Evolutionary conservation across 1,140 invertebrate genomes (phyloP).

Genomic region (Drosophila novamexicana): DNA sequence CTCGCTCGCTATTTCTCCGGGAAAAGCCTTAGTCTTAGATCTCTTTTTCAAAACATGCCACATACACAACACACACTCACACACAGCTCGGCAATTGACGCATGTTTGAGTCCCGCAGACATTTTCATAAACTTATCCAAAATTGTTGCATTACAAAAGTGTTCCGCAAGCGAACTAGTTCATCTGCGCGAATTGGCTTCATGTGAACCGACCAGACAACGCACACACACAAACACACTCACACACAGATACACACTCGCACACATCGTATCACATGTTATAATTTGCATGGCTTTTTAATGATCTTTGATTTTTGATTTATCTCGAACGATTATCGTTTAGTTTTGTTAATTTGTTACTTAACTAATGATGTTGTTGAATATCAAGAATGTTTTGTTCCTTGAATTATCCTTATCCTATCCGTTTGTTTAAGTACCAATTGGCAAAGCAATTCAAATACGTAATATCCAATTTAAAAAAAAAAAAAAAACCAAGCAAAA

Average conservation of each 20-base stretch:
- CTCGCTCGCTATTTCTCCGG: not conserved
- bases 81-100: conserved; percentile 6
- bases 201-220: not conserved
- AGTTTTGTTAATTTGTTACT: conserved; percentile 36
- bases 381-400: conserved; percentile 50
- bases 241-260: conserved; percentile 3
- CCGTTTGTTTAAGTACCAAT: conserved; percentile 45
- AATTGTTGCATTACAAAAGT: not conserved
- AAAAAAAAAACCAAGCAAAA: conserved; percentile 28
- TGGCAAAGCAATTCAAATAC: conserved; percentile 49
- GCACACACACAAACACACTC: conserved; percentile 11
- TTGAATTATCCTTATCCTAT: conserved; percentile 42
- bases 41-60: conserved; percentile 40
- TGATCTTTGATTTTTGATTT: conserved; percentile 59
- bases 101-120: not conserved
- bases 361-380: conserved; percentile 62
- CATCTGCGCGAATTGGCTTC: conserved; percentile 22
- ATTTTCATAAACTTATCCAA: not conserved
- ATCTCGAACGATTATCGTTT: conserved; percentile 23
- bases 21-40: conserved; percentile 32
- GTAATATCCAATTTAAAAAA: conserved; percentile 40
- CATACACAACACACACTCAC: conserved; percentile 7
- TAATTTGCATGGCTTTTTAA: conserved; percentile 75
- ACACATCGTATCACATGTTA: conserved; percentile 44
- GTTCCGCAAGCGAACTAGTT: conserved; percentile 1